Evolutionary conservation across 35 echinoderm and acorn worm species (phyloP), one percentile per base, ranked within the genome.

Genomic region (Anneissia japonica): DNA sequence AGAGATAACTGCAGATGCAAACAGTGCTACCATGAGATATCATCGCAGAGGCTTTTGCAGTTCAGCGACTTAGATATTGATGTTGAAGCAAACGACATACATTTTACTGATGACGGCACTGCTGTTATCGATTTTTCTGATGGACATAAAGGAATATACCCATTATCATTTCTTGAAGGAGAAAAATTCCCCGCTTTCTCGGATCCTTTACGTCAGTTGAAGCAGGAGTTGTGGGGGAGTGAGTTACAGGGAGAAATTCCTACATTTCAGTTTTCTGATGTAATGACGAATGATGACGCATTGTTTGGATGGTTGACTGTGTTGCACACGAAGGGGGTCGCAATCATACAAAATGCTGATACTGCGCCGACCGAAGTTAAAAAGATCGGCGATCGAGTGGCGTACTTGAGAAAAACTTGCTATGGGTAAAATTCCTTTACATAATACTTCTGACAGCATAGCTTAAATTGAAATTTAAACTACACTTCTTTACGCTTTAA

Each of bases 1-100:
- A 81, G 95, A 45, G 95, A 97, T 74, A 97, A 97, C 77, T 97
- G 95, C 34, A 76, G 78, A 4, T 97, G 95, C 39, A 73, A 72
- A 3, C 38, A 77, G 36, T 97, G 95, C 75, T 97, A 91, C 36
- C 85, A 93, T 36, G 36, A 81, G 1, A 72, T 77, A 28, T 37
- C 85, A 28, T 72, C 82, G 4, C 90, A 91, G 0, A 41, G 92
- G 19, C 76, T 89, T n/a, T 72, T 93, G 32, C 83, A 79, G 30
- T 88, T 93, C 77, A 46, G 75, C 4, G 39, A 89, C 28, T 76
- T 93, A 0, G 85, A 97, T 76, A 90, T 93, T 21, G 79, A 93
- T 38, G 77, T 86, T 34, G 29, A 80, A 76, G 91, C 95, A 75
- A 34, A 28, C 4, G 26, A 16, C 16, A 45, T 45, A 16, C 40